Evolutionary conservation across 2,113 vertebrate species (phyloP).

Genomic region (Orycteropus afer): DNA sequence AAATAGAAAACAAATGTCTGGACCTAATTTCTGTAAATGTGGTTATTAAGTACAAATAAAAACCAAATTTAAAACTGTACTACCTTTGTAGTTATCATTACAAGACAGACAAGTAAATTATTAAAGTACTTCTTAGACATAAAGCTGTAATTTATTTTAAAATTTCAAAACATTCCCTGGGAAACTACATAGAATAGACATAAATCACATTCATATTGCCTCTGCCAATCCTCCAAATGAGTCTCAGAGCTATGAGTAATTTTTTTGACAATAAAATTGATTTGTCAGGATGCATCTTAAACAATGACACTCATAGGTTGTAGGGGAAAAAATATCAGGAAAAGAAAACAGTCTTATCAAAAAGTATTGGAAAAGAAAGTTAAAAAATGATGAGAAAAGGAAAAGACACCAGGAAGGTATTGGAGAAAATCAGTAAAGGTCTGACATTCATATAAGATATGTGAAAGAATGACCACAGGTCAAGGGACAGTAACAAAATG

Average conservation of each 20-base stretch:
- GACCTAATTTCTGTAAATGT: neutral
- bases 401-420: neutral
- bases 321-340: neutral
- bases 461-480: neutral
- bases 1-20: neutral
- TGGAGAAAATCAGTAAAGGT: neutral
- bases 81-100: neutral
- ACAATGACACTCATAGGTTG: neutral
- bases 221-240: neutral
- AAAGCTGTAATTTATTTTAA: neutral
- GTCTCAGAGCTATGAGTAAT: neutral
- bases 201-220: neutral
- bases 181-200: neutral
- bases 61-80: neutral
- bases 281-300: neutral
- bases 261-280: neutral
- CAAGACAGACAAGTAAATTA: neutral
- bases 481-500: neutral
- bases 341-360: neutral
- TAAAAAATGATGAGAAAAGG: neutral
- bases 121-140: neutral
- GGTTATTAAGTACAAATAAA: neutral
- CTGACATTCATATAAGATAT: neutral
- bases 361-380: neutral
- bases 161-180: neutral